Evolutionary conservation across 2,797 vertebrate genomes (phyloP).

Genomic region (Falco cherrug): DNA sequence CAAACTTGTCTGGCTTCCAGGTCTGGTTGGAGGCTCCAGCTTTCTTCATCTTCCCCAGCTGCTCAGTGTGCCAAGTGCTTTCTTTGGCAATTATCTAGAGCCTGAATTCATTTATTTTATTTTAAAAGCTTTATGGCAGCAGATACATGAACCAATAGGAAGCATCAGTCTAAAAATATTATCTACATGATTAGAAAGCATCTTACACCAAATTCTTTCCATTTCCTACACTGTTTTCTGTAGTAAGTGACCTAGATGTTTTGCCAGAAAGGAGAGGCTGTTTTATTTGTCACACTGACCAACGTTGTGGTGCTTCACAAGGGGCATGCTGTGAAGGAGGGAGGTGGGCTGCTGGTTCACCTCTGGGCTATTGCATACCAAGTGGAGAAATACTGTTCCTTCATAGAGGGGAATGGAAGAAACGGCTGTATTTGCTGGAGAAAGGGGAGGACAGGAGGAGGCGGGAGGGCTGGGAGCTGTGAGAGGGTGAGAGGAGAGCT

Average conservation of each 20-base stretch:
- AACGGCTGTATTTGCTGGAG: neutral
- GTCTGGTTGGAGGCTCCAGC: neutral
- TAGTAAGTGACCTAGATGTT: neutral
- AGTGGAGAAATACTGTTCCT: accelerated
- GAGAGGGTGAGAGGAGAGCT: neutral
- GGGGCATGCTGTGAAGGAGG: neutral
- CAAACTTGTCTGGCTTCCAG: neutral
- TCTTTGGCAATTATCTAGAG: neutral
- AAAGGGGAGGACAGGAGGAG: neutral
- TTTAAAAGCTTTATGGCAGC: slow-evolving; percentile 14
- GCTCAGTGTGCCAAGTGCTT: neutral
- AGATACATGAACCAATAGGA: neutral
- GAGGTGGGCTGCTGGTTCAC: neutral
- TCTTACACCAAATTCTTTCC: neutral
- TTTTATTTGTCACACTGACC: neutral
- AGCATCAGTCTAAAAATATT: neutral
- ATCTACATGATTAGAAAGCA: neutral
- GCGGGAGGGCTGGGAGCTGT: neutral
- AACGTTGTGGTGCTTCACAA: neutral
- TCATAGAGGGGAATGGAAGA: neutral
- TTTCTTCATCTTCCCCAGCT: slow-evolving; percentile 9
- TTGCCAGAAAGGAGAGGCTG: neutral
- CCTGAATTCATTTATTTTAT: neutral
- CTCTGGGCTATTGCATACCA: accelerated
- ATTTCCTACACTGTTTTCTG: neutral